phyloP scores from a whole-genome alignment of 2,113 vertebrate genomes.

The Myotis yumanensis region DNA sequence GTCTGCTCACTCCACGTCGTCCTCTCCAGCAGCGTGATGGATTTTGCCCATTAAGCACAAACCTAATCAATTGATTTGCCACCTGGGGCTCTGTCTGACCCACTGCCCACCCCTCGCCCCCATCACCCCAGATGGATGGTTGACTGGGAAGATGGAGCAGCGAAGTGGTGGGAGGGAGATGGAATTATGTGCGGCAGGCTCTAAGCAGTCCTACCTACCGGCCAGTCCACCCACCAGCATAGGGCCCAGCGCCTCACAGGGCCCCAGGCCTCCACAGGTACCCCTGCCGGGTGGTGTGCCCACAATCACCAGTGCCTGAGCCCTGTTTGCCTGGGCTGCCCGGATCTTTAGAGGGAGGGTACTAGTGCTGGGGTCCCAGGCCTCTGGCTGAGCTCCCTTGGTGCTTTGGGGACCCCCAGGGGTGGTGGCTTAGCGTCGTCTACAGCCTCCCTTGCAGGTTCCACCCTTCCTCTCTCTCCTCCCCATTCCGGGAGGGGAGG shows the following conservation, averaged over 20 bases:
- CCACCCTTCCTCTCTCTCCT: fast-evolving
- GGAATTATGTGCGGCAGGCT: not conserved
- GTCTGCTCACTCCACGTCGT: not conserved
- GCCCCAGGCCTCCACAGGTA: not conserved
- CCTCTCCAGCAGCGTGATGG: constrained; percentile 31
- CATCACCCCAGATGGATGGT: not conserved
- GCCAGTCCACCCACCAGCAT: not conserved
- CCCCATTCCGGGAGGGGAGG: fast-evolving
- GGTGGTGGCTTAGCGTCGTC: not conserved
- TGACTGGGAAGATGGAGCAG: constrained; percentile 42
- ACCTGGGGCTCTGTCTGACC: constrained; percentile 68
- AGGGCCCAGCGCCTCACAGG: not conserved
- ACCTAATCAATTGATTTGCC: constrained; percentile 60
- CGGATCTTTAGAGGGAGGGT: not conserved
- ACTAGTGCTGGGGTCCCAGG: not conserved
- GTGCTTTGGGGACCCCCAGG: not conserved
- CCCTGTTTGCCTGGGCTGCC: not conserved
- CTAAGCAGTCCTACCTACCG: not conserved
- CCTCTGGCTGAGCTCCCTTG: not conserved
- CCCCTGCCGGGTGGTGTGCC: not conserved
- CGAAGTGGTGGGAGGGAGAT: not conserved
- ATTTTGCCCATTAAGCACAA: constrained; percentile 66
- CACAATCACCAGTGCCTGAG: not conserved
- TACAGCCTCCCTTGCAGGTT: not conserved
- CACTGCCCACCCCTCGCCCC: not conserved